Evolutionary conservation across 1,140 invertebrate genomes (phyloP).

Genomic region (Magallana ariakensis): DNA sequence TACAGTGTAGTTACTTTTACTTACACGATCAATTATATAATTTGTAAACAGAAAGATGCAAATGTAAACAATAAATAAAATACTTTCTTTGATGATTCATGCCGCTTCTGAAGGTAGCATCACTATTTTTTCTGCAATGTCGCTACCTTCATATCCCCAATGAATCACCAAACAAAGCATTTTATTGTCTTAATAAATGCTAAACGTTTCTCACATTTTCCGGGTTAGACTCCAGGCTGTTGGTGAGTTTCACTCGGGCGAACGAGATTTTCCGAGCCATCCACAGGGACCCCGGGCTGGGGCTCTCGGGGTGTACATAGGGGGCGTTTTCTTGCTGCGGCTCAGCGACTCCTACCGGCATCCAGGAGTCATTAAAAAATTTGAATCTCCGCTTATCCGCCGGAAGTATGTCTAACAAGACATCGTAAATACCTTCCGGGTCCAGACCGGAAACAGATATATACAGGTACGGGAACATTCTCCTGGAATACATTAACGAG

Average conservation of each 20-base stretch:
- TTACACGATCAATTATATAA: too few relatives aligned
- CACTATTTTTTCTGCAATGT: too few relatives aligned
- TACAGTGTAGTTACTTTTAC: too few relatives aligned
- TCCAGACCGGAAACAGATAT: conserved; percentile 49
- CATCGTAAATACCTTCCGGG: conserved; percentile 40
- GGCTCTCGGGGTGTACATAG: conserved; percentile 95
- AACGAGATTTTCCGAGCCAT: conserved; percentile 96
- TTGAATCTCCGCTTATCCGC: conserved; percentile 56
- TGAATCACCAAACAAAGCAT: too few relatives aligned
- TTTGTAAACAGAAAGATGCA: too few relatives aligned
- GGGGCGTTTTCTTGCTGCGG: conserved; percentile 90
- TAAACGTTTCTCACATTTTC: conserved; percentile 44
- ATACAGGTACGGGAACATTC: conserved; percentile 61
- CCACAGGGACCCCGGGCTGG: conserved; percentile 96
- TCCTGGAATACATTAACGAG: conserved; percentile 42
- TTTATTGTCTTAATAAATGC: too few relatives aligned
- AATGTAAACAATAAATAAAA: too few relatives aligned
- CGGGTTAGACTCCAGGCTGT: conserved; percentile 82
- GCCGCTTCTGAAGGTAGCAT: too few relatives aligned
- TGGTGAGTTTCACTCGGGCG: conserved; percentile 96
- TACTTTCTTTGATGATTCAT: too few relatives aligned
- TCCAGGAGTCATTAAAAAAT: conserved; percentile 55
- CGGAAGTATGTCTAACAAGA: conserved; percentile 51
- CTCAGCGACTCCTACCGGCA: conserved; percentile 54
- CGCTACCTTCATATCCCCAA: too few relatives aligned